Percentiles rank a stretch among this genome's conserved stretches.
phyloP scores from a whole-genome alignment of 2,113 vertebrate species.

The Spheniscus mendiculus region DNA sequence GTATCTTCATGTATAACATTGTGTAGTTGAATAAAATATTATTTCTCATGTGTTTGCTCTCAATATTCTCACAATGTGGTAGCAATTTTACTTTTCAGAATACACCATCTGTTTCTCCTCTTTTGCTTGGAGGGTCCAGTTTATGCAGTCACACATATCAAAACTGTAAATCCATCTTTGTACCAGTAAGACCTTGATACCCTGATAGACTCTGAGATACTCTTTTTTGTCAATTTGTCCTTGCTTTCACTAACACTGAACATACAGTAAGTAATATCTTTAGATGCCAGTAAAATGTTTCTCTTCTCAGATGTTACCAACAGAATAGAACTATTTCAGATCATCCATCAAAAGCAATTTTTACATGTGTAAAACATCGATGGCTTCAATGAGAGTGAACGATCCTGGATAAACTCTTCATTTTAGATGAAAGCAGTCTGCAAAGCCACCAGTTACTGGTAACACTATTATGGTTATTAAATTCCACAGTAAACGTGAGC shows the following conservation, averaged over 20 bases:
- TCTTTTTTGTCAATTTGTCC: neutral
- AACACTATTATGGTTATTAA: neutral
- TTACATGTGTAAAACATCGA: neutral
- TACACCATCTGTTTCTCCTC: slow-evolving; percentile 29
- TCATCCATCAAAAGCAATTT: neutral
- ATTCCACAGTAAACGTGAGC: neutral
- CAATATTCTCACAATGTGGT: neutral
- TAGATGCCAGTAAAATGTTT: neutral
- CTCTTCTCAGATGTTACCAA: neutral
- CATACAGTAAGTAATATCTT: neutral
- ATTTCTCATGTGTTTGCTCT: neutral
- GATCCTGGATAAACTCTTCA: neutral
- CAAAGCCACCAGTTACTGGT: neutral
- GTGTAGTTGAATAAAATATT: neutral
- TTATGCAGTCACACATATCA: neutral
- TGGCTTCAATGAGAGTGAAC: neutral
- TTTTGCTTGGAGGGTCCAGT: slow-evolving; percentile 15
- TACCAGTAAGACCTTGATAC: neutral
- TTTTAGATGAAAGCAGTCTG: neutral
- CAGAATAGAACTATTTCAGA: neutral
- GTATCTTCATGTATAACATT: neutral
- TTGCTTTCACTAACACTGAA: neutral
- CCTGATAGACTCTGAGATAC: neutral
- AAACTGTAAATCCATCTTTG: slow-evolving; percentile 21
- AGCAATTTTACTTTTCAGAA: slow-evolving; percentile 27